Percentiles rank a stretch among this genome's conserved stretches.
phyloP scores from a whole-genome alignment of 1,140 invertebrate species.

The Lerema accius region DNA sequence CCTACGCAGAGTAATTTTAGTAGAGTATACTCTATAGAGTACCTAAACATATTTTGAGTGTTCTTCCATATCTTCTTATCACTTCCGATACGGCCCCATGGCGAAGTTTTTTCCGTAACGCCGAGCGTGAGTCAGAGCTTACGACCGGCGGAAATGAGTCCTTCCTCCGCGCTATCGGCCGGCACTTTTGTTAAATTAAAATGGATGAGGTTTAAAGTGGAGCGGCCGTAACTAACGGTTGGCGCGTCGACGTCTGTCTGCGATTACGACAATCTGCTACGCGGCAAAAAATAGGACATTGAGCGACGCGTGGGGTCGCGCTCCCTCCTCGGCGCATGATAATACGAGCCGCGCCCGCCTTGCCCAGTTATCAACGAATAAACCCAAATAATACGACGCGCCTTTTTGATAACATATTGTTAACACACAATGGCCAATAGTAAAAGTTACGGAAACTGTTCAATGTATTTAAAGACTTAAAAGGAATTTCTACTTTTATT shows the following conservation, averaged over 20 bases:
- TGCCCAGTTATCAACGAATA: conserved; percentile 16
- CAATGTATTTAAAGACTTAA: no score
- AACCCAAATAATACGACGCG: background rate
- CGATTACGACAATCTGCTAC: conserved; percentile 67
- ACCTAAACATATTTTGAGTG: background rate
- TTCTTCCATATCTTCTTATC: background rate
- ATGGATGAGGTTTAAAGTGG: conserved; percentile 82
- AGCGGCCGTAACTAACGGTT: conserved; percentile 77
- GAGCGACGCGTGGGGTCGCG: conserved; percentile 64
- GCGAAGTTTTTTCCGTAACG: conserved; percentile 20
- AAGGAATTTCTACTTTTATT: no score
- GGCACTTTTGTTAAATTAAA: conserved; percentile 82
- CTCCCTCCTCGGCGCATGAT: conserved; percentile 28
- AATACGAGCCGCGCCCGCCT: no score
- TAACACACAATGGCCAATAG: no score
- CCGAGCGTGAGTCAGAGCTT: conserved; percentile 53
- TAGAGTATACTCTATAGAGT: background rate
- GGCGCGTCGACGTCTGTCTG: conserved; percentile 63
- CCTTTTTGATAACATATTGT: no score
- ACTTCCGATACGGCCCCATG: background rate
- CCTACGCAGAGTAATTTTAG: no score
- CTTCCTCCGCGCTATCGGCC: conserved; percentile 79
- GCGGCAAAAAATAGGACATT: conserved; percentile 67
- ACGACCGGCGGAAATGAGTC: conserved; percentile 73
- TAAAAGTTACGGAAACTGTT: no score